Evolutionary conservation across 2,113 vertebrate genomes (phyloP).

Genomic region (Tragulus kanchil): DNA sequence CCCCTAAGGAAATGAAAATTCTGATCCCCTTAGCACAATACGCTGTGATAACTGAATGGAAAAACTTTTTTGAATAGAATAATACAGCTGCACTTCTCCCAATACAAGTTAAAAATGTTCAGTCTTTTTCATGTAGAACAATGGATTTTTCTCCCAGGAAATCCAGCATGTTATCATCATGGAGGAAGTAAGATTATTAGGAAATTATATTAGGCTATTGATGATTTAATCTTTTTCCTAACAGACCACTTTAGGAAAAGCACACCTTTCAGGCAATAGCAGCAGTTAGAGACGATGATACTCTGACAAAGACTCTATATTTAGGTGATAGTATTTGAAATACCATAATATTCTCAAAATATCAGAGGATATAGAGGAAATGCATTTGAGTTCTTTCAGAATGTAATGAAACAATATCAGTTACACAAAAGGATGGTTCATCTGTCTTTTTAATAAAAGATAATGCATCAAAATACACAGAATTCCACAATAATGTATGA

Average conservation of each 20-base stretch:
- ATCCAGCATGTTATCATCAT: not conserved
- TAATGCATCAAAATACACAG: not conserved
- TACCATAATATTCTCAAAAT: not conserved
- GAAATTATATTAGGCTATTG: not conserved
- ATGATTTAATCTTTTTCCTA: constrained; percentile 33
- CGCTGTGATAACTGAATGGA: constrained; percentile 4
- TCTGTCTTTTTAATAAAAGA: not conserved
- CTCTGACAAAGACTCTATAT: not conserved
- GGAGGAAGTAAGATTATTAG: not conserved
- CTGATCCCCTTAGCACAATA: not conserved
- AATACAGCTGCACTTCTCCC: not conserved
- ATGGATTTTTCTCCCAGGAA: not conserved
- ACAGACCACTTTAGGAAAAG: not conserved
- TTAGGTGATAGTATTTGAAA: constrained; percentile 35
- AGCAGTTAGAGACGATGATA: not conserved
- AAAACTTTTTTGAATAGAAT: constrained; percentile 24
- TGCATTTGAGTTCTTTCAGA: constrained; percentile 21
- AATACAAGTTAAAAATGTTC: constrained; percentile 19
- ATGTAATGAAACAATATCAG: not conserved
- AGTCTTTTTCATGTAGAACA: not conserved
- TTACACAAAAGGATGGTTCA: not conserved
- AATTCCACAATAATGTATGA: not conserved
- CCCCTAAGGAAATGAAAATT: not conserved
- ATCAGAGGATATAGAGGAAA: not conserved
- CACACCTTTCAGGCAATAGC: not conserved